Percentiles rank a stretch among this genome's conserved stretches.
These are phyloP conservation scores for Phrynocephalus vlangalii DNA, from an alignment of 2,797 vertebrate species.

Conservation along the genomic window DNA sequence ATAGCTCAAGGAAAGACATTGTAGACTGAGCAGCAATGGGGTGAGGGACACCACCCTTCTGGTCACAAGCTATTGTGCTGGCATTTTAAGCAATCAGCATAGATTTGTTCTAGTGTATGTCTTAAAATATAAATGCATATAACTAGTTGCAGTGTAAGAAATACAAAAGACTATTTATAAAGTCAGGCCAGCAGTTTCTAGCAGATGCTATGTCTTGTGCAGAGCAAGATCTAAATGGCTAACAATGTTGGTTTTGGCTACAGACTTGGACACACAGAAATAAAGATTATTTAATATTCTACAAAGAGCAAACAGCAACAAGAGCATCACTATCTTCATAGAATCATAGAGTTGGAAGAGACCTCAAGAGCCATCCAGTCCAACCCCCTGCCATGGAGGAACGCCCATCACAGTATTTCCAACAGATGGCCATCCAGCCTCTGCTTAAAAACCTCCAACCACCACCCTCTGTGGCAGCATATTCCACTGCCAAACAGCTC, in stretches of 20 bases:
- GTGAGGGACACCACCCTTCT: no score
- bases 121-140: neutral
- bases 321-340: no score
- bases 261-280: neutral
- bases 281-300: neutral
- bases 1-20: neutral
- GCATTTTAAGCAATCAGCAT: neutral
- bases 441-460: no score
- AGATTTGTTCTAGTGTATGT: neutral
- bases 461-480: no score
- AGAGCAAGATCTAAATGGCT: neutral
- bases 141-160: neutral
- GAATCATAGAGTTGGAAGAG: no score
- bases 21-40: no score
- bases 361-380: no score
- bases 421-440: no score
- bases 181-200: neutral
- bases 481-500: no score
- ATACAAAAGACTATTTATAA: neutral
- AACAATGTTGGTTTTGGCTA: neutral
- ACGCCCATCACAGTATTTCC: no score
- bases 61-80: no score
- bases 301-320: neutral
- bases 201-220: neutral
- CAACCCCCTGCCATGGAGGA: no score